Base-by-base conservation (phyloP, 1,140 invertebrate genomes). In the Bombus consobrinus region DNA sequence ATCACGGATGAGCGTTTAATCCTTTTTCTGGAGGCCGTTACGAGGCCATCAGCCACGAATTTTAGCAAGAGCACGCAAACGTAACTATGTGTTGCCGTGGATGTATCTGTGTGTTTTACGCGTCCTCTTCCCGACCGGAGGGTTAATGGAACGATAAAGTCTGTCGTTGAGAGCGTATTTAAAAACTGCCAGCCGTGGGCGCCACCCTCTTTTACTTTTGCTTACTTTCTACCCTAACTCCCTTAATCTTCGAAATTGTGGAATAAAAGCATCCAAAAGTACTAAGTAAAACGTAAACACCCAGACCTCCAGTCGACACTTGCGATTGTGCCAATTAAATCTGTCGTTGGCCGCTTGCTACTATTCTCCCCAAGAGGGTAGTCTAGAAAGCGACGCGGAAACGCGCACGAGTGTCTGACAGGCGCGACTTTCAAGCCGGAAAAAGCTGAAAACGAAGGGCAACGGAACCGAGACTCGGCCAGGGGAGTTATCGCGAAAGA, bases 141-240 rank as follows among this genome's bases (percentile, higher is more conserved):
- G 59, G 41, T 68, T 73, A 74, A 82, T 32, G 47, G 53, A 73
- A 74, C 80, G 57, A 82, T 82, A 74, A 77, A 77, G 25, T 64
- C 25, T n/a, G n/a, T 32, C 41, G 47, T 10, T 8, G 15, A 15
- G 75, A 13, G 74, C 37, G 25, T 77, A 77, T 77, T 77, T 75
- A 75, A 75, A 74, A 75, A 75, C 32, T 28, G 47, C 15, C n/a
- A 37, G 1, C 41, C 41, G 34, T 25, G 32, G 32, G 8, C 32
- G 32, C 25, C 34, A 39, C 22, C 37, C 22, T 53, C 47, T 53
- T 53, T 53, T 53, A 53, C 47, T 53, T 53, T 6, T 53, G 18
- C 47, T 69, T 32, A 18, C 15, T 25, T 28, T 34, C 64, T 2
- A 18, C 32, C 32, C 6, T 13, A 2, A 53, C 47, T 8, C 64